Evolutionary conservation across 1,140 invertebrate genomes (phyloP).

Genomic region (Cotesia chilonis): DNA sequence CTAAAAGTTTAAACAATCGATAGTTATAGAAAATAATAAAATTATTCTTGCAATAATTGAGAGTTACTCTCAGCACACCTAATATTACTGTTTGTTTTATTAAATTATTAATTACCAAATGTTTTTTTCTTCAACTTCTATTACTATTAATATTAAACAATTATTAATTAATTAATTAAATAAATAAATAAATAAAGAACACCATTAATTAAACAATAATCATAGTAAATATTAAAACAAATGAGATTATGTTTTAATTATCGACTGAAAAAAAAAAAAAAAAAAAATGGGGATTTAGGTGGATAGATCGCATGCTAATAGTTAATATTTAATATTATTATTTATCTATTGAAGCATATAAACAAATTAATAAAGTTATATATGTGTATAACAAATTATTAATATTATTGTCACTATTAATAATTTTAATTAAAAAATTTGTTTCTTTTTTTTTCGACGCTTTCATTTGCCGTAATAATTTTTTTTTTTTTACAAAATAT

Average conservation of each 20-base stretch:
- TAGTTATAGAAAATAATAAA: conserved; percentile 7
- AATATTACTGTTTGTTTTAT: background rate
- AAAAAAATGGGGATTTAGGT: conserved; percentile 24
- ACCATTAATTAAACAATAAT: conserved; percentile 11
- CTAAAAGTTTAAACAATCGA: conserved; percentile 11
- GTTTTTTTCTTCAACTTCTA: background rate
- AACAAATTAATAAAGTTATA: conserved; percentile 50
- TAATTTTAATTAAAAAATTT: conserved; percentile 16
- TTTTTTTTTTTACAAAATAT: conserved; percentile 50
- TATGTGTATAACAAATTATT: conserved; percentile 58
- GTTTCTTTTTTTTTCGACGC: conserved; percentile 36
- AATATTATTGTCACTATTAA: conserved; percentile 41
- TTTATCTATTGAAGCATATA: background rate
- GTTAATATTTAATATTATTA: conserved; percentile 7
- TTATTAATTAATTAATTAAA: too few relatives aligned
- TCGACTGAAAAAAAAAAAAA: background rate
- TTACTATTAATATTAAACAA: too few relatives aligned
- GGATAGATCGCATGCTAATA: conserved; percentile 6
- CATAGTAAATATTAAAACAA: background rate
- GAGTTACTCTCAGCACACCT: background rate
- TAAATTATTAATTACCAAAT: conserved; percentile 1
- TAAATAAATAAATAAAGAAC: too few relatives aligned
- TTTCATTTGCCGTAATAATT: conserved; percentile 22
- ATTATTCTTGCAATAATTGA: conserved; percentile 20
- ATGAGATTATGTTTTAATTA: background rate